phyloP scores from a whole-genome alignment of 2,113 vertebrate genomes.

The Sprattus sprattus region DNA sequence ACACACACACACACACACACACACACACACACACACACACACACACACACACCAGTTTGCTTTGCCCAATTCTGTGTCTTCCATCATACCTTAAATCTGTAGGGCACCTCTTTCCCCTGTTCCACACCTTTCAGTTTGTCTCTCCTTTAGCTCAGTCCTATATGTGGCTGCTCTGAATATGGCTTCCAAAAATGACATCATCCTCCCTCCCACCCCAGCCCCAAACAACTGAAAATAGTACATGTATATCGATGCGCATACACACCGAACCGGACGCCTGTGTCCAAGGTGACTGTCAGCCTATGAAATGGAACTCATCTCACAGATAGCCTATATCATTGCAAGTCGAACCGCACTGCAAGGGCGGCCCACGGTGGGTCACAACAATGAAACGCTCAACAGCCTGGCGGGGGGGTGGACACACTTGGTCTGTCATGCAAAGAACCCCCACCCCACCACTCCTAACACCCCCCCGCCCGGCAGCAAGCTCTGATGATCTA shows the following conservation, averaged over 20 bases:
- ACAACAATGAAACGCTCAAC: neutral
- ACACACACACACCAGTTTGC: neutral
- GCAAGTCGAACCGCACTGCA: conserved; percentile 26
- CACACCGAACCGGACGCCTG: conserved; percentile 18
- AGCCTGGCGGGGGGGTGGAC: neutral
- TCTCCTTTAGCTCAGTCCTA: neutral
- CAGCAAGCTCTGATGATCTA: neutral
- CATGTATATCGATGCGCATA: conserved; percentile 26
- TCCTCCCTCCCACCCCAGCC: neutral
- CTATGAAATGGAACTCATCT: conserved; percentile 21
- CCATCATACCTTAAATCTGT: neutral
- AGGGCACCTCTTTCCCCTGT: neutral
- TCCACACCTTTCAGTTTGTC: neutral
- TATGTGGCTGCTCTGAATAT: neutral
- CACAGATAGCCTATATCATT: conserved; percentile 36
- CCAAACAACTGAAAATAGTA: conserved; percentile 32
- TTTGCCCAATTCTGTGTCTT: neutral
- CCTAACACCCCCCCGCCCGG: neutral
- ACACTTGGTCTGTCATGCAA: neutral
- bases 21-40: conserved; percentile 2
- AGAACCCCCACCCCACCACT: neutral
- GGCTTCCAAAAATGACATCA: conserved; percentile 1
- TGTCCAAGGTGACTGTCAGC: conserved; percentile 35
- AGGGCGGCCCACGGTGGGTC: conserved; percentile 26
- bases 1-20: neutral